Base-by-base conservation (phyloP, 2,888 invertebrate species). In the Luperina nickerlii region DNA sequence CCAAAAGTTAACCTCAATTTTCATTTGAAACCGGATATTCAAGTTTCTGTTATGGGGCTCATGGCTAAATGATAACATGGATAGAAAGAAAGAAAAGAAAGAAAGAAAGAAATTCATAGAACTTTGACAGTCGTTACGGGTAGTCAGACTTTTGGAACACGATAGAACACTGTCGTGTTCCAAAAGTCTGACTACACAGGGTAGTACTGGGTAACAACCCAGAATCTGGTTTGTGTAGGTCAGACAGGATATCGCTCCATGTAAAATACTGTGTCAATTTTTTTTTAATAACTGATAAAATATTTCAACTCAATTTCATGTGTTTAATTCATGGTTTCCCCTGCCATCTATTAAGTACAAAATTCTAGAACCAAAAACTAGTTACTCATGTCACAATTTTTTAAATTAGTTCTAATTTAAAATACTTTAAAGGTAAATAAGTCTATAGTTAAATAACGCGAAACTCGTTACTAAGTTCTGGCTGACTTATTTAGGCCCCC, bases 1-100 rank as follows among this genome's bases (percentile, higher is more conserved):
- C 65, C 63, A 27, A 54, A 68, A 60, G 20, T 27, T 48, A 79
- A 73, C 81, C 24, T 63, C 15, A 74, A 63, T 27, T 82, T 63
- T 80, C 65, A 57, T 38, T 57, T 7, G 9, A 51, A 82, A 69
- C 32, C 51, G 42, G 6, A n/a, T 20, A 9, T 15, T 38, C 5
- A 24, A 5, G 4, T 45, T 45, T 65, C 11, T 42, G n/a, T 45
- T 32, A 27, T 27, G 27, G 15, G 15, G 62, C 15, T 62, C 62
- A 15, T 27, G 24, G 57, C 57, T 24, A 57, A 24, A 57, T 57
- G 57, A 57, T 57, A 24, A 57, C 57, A n/a, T n/a, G n/a, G n/a
- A n/a, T n/a, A n/a, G n/a, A n/a, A n/a, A n/a, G n/a, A n/a, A n/a
- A n/a, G n/a, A n/a, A n/a, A n/a, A n/a, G n/a, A n/a, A n/a, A n/a